Percentiles rank a stretch among this genome's conserved stretches.
Conservation (phyloP, 1,140 invertebrate species). For the Ditylenchus dipsaci region DNA sequence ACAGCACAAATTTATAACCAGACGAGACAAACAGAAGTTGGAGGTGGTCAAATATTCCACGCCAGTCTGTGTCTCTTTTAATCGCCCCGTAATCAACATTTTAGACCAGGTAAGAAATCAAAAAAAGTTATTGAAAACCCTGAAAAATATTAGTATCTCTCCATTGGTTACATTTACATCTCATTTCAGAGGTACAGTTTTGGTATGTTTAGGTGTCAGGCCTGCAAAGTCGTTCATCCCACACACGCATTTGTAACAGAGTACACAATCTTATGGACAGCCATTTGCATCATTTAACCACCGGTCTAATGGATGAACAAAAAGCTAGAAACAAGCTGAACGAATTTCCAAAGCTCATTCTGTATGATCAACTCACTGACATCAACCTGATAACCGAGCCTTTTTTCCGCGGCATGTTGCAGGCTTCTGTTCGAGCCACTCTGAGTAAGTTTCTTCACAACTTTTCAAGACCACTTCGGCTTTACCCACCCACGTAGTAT, state of each 20-base stretch:
- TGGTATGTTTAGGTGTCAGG: conserved; percentile 38
- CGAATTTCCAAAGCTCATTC: conserved; percentile 48
- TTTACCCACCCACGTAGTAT: too few relatives aligned
- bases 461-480: too few relatives aligned
- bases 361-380: conserved; percentile 29
- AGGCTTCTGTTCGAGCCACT: conserved; percentile 46
- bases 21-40: conserved; percentile 28
- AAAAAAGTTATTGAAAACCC: too few relatives aligned
- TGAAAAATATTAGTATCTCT: too few relatives aligned
- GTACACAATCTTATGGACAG: conserved; percentile 52
- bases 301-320: conserved; percentile 38
- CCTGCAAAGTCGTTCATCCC: conserved; percentile 36
- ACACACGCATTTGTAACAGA: conserved; percentile 41
- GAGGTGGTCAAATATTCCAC: conserved; percentile 59
- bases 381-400: conserved; percentile 55
- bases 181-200: too few relatives aligned
- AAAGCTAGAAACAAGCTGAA: conserved; percentile 42
- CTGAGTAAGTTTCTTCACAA: conserved; percentile 12
- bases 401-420: conserved; percentile 55
- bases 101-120: conserved; percentile 52
- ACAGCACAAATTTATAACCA: conserved; percentile 35
- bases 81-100: conserved; percentile 59
- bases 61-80: conserved; percentile 59
- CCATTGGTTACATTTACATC: too few relatives aligned
- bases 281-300: conserved; percentile 39